Base-by-base conservation (phyloP, 2,888 invertebrate genomes). In the Sarcophaga subvicina region DNA sequence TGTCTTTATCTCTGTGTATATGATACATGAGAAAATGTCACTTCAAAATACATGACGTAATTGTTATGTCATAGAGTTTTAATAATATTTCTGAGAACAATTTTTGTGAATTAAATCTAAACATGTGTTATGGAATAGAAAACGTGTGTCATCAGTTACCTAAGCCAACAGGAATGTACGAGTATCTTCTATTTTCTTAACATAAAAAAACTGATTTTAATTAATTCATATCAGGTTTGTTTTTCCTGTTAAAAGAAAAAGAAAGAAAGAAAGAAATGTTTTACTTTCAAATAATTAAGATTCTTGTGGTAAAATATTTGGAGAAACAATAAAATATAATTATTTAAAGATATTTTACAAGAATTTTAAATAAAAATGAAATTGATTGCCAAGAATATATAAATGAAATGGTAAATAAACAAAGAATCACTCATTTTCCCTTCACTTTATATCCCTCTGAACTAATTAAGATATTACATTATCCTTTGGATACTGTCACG, bases 41-140 rank as follows among this genome's bases (percentile, higher is more conserved):
- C 22, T 54, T 54, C 54, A 54, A 17, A 64, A 49, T 69, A 69
- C 69, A 20, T 20, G n/a, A n/a, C 37, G 63, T 63, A 63, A 64
- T 69, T 77, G 77, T 49, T 71, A n/a, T 54, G 25, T 62, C 3
- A 60, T 54, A n/a, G 76, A 82, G 71, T 77, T 71, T 49, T 77
- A 77, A 77, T 66, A 59, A n/a, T 59, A 11, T 67, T 69, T 60
- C 20, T 45, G 2, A 20, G 59, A 67, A 76, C 10, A 66, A 66
- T 2, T 1, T 17, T 45, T 17, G 17, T n/a, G 22, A 10, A 47
- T 11, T 62, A 25, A 64, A 54, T 22, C 37, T 54, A 64, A 67
- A 67, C 37, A 59, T 76, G 64, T 66, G 54, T 59, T 27, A 20
- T 59, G 66, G 22, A 17, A 49, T 14, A 63, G 4, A 47, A 76